A percentile compares a stretch with the other conserved stretches of the same genome.
Evolutionary conservation across 2,113 vertebrate species (phyloP).

Genomic region (Maccullochella peelii): DNA sequence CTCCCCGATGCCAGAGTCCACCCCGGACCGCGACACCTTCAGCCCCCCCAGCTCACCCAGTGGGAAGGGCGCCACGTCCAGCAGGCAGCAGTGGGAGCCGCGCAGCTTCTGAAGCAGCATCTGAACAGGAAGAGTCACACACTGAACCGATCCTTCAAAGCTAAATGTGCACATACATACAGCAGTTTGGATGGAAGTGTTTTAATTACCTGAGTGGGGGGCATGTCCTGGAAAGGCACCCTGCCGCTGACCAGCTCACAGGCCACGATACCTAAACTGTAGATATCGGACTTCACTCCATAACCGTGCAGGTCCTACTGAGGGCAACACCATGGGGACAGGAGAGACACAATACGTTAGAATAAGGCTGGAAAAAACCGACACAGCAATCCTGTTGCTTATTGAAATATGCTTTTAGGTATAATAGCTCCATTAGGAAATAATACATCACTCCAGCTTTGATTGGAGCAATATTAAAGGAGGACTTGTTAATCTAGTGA

Average conservation of each 20-base stretch:
- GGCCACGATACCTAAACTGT: constrained; percentile 96
- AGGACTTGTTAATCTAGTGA: not conserved
- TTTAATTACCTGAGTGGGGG: constrained; percentile 90
- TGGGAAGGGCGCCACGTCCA: constrained; percentile 88
- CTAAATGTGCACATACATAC: not conserved
- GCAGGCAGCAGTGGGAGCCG: constrained; percentile 89
- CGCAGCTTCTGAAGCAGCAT: constrained; percentile 98
- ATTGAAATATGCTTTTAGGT: not conserved
- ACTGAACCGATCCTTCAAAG: not conserved
- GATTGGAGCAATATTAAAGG: too few relatives aligned
- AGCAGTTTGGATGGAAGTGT: not conserved
- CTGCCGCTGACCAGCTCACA: constrained; percentile 96
- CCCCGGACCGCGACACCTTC: constrained; percentile 92
- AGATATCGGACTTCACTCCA: constrained; percentile 97
- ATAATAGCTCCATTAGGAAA: too few relatives aligned
- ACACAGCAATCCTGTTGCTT: not conserved
- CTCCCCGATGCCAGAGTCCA: constrained; percentile 96
- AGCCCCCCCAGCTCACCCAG: constrained; percentile 89
- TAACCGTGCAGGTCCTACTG: constrained; percentile 95
- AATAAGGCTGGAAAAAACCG: not conserved
- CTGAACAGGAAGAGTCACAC: constrained; percentile 72
- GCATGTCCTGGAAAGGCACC: constrained; percentile 96
- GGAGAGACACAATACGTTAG: not conserved
- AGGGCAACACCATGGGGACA: constrained; percentile 33
- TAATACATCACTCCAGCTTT: too few relatives aligned